A percentile compares a stretch with the other conserved stretches of the same genome.
phyloP scores from a whole-genome alignment of 2,888 invertebrate genomes.

The Sussaba pulchella region DNA sequence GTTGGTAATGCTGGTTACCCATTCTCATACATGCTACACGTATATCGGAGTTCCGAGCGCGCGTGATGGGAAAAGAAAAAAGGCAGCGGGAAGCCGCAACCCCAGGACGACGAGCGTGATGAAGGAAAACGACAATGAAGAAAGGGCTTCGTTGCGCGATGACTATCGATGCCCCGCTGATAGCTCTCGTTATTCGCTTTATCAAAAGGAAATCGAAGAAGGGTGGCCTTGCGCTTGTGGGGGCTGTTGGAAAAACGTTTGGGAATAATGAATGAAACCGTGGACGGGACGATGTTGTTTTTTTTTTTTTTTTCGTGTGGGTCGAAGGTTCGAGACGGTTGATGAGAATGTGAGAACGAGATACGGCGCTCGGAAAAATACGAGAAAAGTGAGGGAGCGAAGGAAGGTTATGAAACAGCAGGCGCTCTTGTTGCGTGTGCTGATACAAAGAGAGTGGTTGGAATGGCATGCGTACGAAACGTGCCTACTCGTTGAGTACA shows the following conservation, averaged over 20 bases:
- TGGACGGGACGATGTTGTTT: slow-evolving; percentile 41
- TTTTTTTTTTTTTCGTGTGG: slow-evolving; percentile 39
- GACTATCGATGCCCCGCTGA: slow-evolving; percentile 46
- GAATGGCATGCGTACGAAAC: slow-evolving; percentile 30
- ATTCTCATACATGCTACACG: slow-evolving; percentile 26
- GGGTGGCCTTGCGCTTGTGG: background rate
- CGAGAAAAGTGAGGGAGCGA: background rate
- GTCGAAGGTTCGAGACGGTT: background rate
- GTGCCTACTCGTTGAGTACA: slow-evolving; percentile 12
- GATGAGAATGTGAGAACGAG: slow-evolving; percentile 24
- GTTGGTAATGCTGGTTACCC: too few species aligned
- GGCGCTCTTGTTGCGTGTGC: slow-evolving; percentile 14
- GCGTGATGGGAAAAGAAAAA: slow-evolving; percentile 61
- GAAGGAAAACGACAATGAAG: slow-evolving; percentile 28
- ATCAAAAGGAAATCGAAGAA: slow-evolving; percentile 51
- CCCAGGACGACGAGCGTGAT: slow-evolving; percentile 20
- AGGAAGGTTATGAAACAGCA: slow-evolving; percentile 6
- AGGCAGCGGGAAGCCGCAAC: slow-evolving; percentile 28
- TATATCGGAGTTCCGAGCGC: slow-evolving; percentile 27
- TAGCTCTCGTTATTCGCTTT: slow-evolving; percentile 53
- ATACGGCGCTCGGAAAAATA: background rate
- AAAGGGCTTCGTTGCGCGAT: slow-evolving; percentile 45
- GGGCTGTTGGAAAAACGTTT: slow-evolving; percentile 42
- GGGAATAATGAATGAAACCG: slow-evolving; percentile 38
- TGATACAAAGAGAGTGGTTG: slow-evolving; percentile 10